Conservation (phyloP, 1,140 invertebrate species). For the Tenebrio molitor region DNA sequence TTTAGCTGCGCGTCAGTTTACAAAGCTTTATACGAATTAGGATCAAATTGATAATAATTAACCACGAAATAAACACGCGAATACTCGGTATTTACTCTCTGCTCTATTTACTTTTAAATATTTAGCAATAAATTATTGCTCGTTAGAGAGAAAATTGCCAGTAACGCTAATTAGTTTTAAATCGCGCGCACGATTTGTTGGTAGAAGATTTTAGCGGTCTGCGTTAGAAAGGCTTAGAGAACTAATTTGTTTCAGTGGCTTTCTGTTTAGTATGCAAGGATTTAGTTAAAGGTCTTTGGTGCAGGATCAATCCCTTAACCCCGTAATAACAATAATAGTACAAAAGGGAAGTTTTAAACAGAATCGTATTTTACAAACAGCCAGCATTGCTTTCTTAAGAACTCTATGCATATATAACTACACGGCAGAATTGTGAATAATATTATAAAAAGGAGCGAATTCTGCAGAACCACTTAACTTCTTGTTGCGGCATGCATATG, state of each 20-base stretch:
- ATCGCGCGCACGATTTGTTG: constrained; percentile 16
- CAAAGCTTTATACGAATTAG: neutral
- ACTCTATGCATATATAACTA: constrained; percentile 38
- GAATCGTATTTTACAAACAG: constrained; percentile 21
- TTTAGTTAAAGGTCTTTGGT: constrained; percentile 37
- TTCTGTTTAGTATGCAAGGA: constrained; percentile 34
- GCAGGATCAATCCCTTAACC: constrained; percentile 38
- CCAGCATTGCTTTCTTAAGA: constrained; percentile 20
- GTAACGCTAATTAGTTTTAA: constrained; percentile 16
- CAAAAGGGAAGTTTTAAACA: constrained; percentile 33
- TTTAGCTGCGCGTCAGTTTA: no score
- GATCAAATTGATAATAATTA: neutral
- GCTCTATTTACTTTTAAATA: no score
- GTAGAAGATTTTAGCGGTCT: constrained; percentile 11
- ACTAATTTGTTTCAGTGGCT: constrained; percentile 34
- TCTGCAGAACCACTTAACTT: constrained; percentile 40
- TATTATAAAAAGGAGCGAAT: constrained; percentile 35
- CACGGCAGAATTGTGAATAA: constrained; percentile 16
- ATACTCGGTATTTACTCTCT: no score
- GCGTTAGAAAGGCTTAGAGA: constrained; percentile 31
- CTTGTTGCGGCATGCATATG: constrained; percentile 33
- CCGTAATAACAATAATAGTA: constrained; percentile 27
- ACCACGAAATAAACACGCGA: no score
- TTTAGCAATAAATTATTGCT: no score
- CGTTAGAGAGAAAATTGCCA: constrained; percentile 6